These are phyloP conservation scores for Muraenolepis orangiensis DNA, from an alignment of 2,797 vertebrate genomes.

Conservation along the genomic window DNA sequence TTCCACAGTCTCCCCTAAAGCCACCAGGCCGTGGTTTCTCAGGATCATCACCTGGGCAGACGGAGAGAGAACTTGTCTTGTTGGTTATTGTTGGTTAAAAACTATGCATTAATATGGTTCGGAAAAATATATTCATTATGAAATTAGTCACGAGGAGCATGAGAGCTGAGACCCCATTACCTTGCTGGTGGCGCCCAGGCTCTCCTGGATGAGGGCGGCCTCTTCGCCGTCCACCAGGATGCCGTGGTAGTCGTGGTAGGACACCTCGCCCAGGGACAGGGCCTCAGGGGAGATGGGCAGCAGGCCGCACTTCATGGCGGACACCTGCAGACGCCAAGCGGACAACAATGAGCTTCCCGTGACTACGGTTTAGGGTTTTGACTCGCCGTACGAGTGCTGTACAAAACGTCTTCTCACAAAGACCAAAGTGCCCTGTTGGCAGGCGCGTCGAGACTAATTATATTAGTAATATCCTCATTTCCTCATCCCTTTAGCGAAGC, in stretches of 20 bases:
- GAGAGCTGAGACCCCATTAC: conserved; percentile 54
- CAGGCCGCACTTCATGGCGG: conserved; percentile 96
- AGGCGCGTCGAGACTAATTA: background rate
- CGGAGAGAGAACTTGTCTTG: background rate
- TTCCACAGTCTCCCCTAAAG: conserved; percentile 91
- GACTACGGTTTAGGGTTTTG: too few relatives aligned
- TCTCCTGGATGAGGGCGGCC: conserved; percentile 85
- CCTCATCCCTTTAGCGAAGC: too few relatives aligned
- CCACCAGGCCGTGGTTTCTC: conserved; percentile 92
- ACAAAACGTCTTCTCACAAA: too few relatives aligned
- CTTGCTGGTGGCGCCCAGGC: conserved; percentile 91
- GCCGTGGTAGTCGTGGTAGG: conserved; percentile 96
- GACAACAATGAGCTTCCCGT: background rate
- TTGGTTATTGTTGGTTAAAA: background rate
- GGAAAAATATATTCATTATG: background rate
- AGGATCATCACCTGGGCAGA: conserved; percentile 87
- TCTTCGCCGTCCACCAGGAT: conserved; percentile 93
- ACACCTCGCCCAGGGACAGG: conserved; percentile 87
- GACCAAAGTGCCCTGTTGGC: too few relatives aligned
- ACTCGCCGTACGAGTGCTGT: too few relatives aligned
- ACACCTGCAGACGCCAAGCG: conserved; percentile 77
- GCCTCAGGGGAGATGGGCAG: conserved; percentile 94
- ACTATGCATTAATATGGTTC: background rate
- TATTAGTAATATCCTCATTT: too few relatives aligned
- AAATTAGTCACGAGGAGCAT: background rate